A percentile compares a stretch with the other conserved stretches of the same genome.
Evolutionary conservation across 2,888 invertebrate genomes (phyloP).

Genomic region (Sarcophaga rosellei): DNA sequence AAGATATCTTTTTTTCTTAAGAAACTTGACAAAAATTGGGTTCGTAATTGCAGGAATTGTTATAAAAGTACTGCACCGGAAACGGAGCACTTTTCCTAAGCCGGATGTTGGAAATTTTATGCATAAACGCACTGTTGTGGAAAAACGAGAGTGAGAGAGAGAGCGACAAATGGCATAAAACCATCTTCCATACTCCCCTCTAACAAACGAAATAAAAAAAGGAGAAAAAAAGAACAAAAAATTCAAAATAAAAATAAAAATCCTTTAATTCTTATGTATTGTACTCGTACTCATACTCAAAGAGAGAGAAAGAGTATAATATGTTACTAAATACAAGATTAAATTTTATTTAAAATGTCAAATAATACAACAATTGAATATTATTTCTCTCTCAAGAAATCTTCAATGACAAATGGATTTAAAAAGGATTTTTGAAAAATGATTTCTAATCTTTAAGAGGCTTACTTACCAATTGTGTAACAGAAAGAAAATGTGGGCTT

Average conservation of each 20-base stretch:
- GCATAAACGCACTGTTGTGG: constrained; percentile 67
- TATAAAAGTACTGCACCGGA: constrained; percentile 68
- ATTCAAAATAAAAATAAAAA: too few species aligned
- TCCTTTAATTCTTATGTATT: background rate
- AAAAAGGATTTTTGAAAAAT: background rate
- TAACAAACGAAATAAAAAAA: background rate
- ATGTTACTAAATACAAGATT: background rate
- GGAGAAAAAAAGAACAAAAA: too few species aligned
- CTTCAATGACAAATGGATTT: background rate
- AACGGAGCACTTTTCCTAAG: constrained; percentile 68
- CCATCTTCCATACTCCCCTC: constrained; percentile 11
- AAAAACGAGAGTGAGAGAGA: constrained; percentile 16
- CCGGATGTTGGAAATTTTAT: constrained; percentile 68
- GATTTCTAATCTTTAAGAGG: background rate
- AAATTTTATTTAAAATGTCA: background rate
- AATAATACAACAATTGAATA: background rate
- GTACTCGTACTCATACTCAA: background rate
- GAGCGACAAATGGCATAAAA: constrained; percentile 33
- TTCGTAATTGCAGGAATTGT: constrained; percentile 64
- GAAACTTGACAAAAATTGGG: constrained; percentile 40
- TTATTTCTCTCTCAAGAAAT: background rate
- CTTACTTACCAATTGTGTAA: background rate
- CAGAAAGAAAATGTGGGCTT: background rate
- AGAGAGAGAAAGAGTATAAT: background rate
- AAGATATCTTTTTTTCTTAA: background rate